Evolutionary conservation across 2,797 vertebrate species (phyloP).

Genomic region (Chaetodon trifasciatus): DNA sequence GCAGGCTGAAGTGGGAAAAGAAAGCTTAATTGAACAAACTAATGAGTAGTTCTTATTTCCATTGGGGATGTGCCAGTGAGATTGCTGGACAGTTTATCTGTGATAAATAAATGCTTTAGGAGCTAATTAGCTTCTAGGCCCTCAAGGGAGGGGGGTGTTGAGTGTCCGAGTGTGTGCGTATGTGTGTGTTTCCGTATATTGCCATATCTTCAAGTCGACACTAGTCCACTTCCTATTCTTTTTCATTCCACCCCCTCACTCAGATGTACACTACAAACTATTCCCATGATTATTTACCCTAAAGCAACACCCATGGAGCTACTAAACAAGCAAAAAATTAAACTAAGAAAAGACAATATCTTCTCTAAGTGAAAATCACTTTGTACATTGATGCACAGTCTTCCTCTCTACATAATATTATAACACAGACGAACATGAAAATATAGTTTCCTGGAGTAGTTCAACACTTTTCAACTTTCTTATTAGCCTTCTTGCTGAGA

Average conservation of each 20-base stretch:
- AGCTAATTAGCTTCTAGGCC: conserved; percentile 85
- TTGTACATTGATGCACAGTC: conserved; percentile 25
- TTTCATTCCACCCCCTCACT: conserved; percentile 36
- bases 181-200: conserved; percentile 62
- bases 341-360: conserved; percentile 21
- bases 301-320: conserved; percentile 40
- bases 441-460: neutral
- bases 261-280: conserved; percentile 9
- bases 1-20: conserved; percentile 77
- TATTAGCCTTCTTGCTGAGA: neutral
- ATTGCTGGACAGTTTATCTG: conserved; percentile 90
- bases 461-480: neutral
- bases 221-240: conserved; percentile 70
- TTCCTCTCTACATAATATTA: conserved; percentile 18
- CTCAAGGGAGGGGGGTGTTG: conserved; percentile 77
- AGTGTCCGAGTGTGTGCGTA: conserved; percentile 76
- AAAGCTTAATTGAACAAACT: conserved; percentile 88
- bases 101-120: conserved; percentile 89
- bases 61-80: conserved; percentile 84
- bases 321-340: conserved; percentile 26
- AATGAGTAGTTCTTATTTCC: conserved; percentile 88
- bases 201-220: conserved; percentile 71
- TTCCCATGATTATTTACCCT: conserved; percentile 34
- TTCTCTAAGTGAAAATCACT: conserved; percentile 31
- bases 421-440: conserved; percentile 1